Conservation (phyloP, 2,113 vertebrate genomes). For the Cinclus mexicanus region DNA sequence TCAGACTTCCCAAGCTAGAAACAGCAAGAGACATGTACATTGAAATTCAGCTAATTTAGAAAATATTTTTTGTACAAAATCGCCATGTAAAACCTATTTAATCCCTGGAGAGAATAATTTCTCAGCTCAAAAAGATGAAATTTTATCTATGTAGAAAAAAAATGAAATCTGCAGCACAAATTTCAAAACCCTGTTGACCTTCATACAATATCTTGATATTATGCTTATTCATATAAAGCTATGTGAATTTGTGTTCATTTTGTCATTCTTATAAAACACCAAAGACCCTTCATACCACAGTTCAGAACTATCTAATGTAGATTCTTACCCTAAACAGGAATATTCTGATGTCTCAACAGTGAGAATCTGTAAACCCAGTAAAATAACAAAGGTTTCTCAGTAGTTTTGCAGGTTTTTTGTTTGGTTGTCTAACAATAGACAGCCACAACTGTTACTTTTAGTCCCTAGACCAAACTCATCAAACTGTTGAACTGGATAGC, state of each 20-base stretch:
- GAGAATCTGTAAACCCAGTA: neutral
- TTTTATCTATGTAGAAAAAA: neutral
- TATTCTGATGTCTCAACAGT: neutral
- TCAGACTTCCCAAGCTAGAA: neutral
- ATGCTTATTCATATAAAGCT: neutral
- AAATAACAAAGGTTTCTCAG: neutral
- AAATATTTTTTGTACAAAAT: neutral
- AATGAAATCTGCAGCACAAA: rapidly evolving
- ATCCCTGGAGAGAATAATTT: neutral
- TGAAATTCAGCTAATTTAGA: neutral
- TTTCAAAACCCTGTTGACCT: neutral
- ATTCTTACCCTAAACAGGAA: neutral
- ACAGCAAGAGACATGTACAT: neutral
- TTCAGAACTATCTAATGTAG: neutral
- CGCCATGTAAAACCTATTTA: neutral
- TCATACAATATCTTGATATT: neutral
- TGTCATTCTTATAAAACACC: neutral
- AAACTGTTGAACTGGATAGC: neutral
- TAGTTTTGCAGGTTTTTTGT: neutral
- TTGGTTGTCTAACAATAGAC: neutral
- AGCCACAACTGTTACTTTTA: neutral
- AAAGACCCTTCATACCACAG: neutral
- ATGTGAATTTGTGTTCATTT: neutral
- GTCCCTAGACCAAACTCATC: neutral
- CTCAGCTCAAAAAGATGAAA: neutral